Evolutionary conservation across 1,140 invertebrate species (phyloP), one percentile per base, ranked within the genome.

Genomic region (Laodelphax striatellus): DNA sequence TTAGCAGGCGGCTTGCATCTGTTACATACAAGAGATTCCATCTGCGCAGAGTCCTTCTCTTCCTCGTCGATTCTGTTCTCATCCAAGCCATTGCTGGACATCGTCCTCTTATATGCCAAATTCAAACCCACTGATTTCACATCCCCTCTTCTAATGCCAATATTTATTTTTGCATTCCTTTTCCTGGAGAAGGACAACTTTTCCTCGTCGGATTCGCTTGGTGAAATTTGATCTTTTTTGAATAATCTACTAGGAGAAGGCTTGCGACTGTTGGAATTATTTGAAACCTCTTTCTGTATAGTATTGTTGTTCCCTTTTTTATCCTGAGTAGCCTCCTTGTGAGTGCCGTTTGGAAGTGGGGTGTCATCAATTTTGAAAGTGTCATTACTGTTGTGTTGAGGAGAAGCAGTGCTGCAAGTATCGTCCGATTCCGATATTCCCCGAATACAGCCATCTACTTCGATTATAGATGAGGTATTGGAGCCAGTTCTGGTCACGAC

Each of bases 131-230:
- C 57, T 19, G 54, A 62, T 50, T 62, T 64, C 16, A 60, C 55
- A 41, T 62, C 63, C 2, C 60, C 63, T 52, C 63, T 58, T 31
- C 63, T 16, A 10, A 65, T 65, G 28, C 64, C 64, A 11, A 64
- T 63, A 43, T 64, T 64, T 8, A 63, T 61, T 61, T 63, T 63
- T 38, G 60, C 53, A 41, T 66, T 66, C 52, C 63, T 60, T 53
- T 66, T 66, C 43, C 64, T 60, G 5, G 60, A 62, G 58, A 67
- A 65, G 0, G 65, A 65, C 19, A 65, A 44, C 22, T 65, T 66
- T 44, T 68, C 65, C 28, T 67, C 66, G 34, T 65, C 66, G 19
- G 34, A 13, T 38, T 38, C 22, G 24, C 34, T 54, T 53, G 28
- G 21, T 53, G 52, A 19, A 53, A 19, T 53, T 53, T 14, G 11